Evolutionary conservation across 2,888 invertebrate species (phyloP), one percentile per base, ranked within the genome.

Genomic region (Zootermopsis nevadensis): DNA sequence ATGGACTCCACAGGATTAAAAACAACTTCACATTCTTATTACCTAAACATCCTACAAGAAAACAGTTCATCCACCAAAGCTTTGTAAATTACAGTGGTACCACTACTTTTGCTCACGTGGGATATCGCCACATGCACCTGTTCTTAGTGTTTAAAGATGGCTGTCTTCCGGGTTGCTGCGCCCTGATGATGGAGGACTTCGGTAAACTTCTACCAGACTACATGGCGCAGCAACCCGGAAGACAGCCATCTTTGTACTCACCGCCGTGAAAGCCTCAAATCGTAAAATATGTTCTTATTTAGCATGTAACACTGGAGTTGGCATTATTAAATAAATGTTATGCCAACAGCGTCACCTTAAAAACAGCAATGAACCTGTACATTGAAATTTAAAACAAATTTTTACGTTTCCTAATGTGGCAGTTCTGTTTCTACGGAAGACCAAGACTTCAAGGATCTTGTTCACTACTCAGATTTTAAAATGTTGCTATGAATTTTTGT

Each of bases 391-490:
- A 79, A 79, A 79, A 55, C 66, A 35, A 55, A 55, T 55, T 6
- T 22, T 69, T 31, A 69, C 15, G 48, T 33, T 60, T 66, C 27
- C 66, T 79, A 76, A 79, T 27, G 12, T 79, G 79, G 79, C 79
- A 79, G 79, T 79, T 79, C n/a, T 24, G 35, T 79, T 79, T 79
- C 79, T 79, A 79, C 33, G 79, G 79, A 79, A 79, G 79, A 79
- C 79, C 35, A 55, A 60, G 79, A 79, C 66, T 79, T 35, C 79
- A 60, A 79, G 10, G 8, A n/a, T 12, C 33, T 77, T 3, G 35
- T 31, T 66, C 24, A 33, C 66, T 35, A 35, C 60, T 38, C n/a
- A n/a, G 53, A 53, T 48, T 30, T 77, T 48, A 12, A 27, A 60
- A 38, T 30, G 24, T 79, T 33, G 27, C n/a, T 66, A 66, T 24